Evolutionary conservation across 2,888 invertebrate species (phyloP), one percentile per base, ranked within the genome.

Genomic region (Drosophila borborema): DNA sequence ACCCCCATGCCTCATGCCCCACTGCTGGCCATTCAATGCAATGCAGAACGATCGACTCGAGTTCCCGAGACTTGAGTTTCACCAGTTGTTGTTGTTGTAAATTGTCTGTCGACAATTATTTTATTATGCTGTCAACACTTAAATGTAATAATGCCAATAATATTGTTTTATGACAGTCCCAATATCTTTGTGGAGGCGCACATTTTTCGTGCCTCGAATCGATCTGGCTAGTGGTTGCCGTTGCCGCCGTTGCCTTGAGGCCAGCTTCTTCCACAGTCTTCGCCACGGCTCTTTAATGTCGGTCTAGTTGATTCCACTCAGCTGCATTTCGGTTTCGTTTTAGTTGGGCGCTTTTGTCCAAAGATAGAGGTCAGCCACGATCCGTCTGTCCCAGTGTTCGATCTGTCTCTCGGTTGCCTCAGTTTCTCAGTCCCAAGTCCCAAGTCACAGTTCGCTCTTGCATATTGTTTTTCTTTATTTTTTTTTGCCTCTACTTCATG

Each of bases 121-220:
- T 92, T 91, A 91, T 91, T 91, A 92, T 91, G 89, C 91, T 91
- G 92, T 91, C 91, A 91, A 91, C 91, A 91, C 91, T 91, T 91
- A 86, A 87, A 85, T 85, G 88, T 88, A 90, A 91, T 90, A 91
- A 91, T 91, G 91, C 83, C 91, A 91, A 91, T 90, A 91, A 90
- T 86, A 88, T 90, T 91, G 90, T 84, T 86, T 90, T 91, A 90
- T 91, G 90, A 89, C 89, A 89, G 81, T 81, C 83, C 86, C 85
- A 81, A 81, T 75, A 81, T 80, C 78, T 88, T 78, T 74, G 77
- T 72, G 88, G 63, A 74, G 80, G 87, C 74, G 71, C 79, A 77
- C 79, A 77, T 72, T 84, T 81, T 76, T 85, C 67, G 67, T 79
- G 85, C 64, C 51, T 66, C 62, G 70, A 46, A 58, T 80, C 81